Evolutionary conservation across 2,113 vertebrate genomes (phyloP).

Genomic region (Spea bombifrons): DNA sequence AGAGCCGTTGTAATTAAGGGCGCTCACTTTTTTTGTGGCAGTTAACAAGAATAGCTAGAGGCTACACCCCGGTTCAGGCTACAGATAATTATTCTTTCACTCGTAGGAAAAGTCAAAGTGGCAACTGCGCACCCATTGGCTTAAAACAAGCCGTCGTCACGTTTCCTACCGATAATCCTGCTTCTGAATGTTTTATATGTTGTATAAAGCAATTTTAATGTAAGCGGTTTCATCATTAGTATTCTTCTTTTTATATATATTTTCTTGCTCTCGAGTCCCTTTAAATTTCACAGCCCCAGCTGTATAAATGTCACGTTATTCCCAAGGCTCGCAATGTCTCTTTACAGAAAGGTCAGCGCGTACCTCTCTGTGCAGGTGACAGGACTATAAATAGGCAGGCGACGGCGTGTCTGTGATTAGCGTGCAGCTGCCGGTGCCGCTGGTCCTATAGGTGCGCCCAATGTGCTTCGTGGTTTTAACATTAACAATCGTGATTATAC

Average conservation of each 20-base stretch:
- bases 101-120: too few relatives aligned
- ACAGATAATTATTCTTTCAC: too few relatives aligned
- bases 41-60: too few relatives aligned
- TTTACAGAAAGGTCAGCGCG: slow-evolving; percentile 24
- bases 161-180: too few relatives aligned
- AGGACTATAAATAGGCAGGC: slow-evolving; percentile 7
- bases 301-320: slow-evolving; percentile 16
- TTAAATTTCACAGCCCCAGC: slow-evolving; percentile 2
- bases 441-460: not conserved
- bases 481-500: not conserved
- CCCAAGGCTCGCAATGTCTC: slow-evolving; percentile 16
- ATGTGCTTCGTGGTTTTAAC: not conserved
- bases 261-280: not conserved
- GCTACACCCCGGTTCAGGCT: too few relatives aligned
- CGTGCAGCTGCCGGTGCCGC: not conserved
- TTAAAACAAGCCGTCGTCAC: too few relatives aligned
- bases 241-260: not conserved
- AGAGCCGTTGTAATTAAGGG: too few relatives aligned
- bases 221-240: not conserved
- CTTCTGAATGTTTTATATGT: too few relatives aligned
- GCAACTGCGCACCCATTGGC: too few relatives aligned
- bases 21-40: too few relatives aligned
- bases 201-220: not conserved
- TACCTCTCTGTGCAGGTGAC: not conserved
- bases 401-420: not conserved